These are phyloP conservation scores for Agrotis clavis DNA, from an alignment of 2,888 invertebrate species.

Conservation along the genomic window DNA sequence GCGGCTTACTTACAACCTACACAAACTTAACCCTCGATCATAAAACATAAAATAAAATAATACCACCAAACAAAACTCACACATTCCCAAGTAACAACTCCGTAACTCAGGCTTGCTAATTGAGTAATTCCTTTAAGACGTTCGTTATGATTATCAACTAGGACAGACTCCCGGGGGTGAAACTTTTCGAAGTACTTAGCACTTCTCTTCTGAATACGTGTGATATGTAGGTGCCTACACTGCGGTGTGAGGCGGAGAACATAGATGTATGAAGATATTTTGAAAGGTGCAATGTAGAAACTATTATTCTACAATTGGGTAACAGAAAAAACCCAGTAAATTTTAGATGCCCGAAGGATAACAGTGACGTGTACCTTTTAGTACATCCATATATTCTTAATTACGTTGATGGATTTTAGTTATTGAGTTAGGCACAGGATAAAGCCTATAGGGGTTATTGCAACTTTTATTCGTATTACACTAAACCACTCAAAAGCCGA, in stretches of 20 bases:
- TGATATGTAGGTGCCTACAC: constrained; percentile 69
- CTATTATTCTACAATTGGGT: no score
- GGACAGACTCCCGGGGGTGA: constrained; percentile 74
- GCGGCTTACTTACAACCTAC: neutral
- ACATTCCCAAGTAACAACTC: constrained; percentile 54
- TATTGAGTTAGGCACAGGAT: neutral
- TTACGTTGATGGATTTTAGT: neutral
- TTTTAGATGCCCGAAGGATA: neutral
- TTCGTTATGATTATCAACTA: constrained; percentile 83
- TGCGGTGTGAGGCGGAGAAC: constrained; percentile 58
- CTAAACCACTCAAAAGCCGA: neutral
- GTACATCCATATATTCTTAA: neutral
- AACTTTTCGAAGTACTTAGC: constrained; percentile 79
- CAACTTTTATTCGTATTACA: neutral
- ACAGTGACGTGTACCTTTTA: no score
- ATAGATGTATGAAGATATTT: constrained; percentile 57
- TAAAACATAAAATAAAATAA: constrained; percentile 34
- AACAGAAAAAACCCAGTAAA: no score
- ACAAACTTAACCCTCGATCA: neutral
- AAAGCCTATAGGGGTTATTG: neutral
- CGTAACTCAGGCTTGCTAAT: constrained; percentile 74
- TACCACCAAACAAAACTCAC: constrained; percentile 44
- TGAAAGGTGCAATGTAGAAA: constrained; percentile 4
- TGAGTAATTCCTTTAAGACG: constrained; percentile 82
- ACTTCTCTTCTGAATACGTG: constrained; percentile 76